Percentiles rank a stretch among this genome's conserved stretches.
These are phyloP conservation scores for Ceyx melanurus DNA, from an alignment of 2,113 vertebrate genomes.

Conservation along the genomic window DNA sequence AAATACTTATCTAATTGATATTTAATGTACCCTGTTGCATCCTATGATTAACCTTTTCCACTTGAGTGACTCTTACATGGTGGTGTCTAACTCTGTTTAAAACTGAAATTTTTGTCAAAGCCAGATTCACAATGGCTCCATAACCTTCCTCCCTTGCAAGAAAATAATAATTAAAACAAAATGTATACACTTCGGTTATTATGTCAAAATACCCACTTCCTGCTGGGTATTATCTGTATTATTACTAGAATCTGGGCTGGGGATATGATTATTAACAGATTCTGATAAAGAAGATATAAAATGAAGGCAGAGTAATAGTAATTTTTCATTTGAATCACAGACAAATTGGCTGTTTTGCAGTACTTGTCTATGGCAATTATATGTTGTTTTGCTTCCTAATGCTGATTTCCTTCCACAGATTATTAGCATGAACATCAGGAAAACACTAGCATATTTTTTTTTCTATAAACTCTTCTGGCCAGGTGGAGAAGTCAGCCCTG, in stretches of 20 bases:
- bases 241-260: slow-evolving; percentile 18
- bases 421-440: slow-evolving; percentile 18
- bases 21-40: background rate
- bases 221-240: slow-evolving; percentile 31
- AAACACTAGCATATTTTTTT: background rate
- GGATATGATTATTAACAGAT: slow-evolving; percentile 39
- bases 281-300: slow-evolving; percentile 25
- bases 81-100: background rate
- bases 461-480: background rate
- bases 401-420: slow-evolving; percentile 27
- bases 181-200: background rate
- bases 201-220: background rate
- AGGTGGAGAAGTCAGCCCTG: background rate
- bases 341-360: slow-evolving; percentile 67
- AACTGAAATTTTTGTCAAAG: background rate
- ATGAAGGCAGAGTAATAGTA: slow-evolving; percentile 52
- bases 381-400: slow-evolving; percentile 41
- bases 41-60: background rate
- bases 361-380: slow-evolving; percentile 52
- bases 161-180: background rate
- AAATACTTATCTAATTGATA: background rate
- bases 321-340: slow-evolving; percentile 61
- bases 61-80: background rate
- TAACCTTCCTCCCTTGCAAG: background rate
- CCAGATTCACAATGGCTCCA: background rate